A percentile compares a stretch with the other conserved stretches of the same genome.
phyloP scores from a whole-genome alignment of 2,113 vertebrate species.

The Chiloscyllium plagiosum region DNA sequence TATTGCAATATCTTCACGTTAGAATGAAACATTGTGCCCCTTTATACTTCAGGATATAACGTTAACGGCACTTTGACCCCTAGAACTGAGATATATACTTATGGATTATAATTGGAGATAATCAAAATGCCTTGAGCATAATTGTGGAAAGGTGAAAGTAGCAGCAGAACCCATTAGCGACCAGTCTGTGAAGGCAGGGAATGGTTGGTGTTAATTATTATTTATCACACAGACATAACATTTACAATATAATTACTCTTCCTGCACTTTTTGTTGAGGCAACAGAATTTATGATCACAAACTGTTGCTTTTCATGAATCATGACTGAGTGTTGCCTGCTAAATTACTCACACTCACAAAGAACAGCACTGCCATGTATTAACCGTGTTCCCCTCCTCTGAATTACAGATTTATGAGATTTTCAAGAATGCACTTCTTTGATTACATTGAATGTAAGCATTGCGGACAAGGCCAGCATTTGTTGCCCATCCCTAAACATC shows the following conservation, averaged over 20 bases:
- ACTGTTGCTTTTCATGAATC: conserved; percentile 21
- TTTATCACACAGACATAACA: background rate
- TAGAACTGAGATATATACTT: conserved; percentile 1
- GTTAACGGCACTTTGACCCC: background rate
- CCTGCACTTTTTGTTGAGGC: conserved; percentile 18
- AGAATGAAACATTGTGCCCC: background rate
- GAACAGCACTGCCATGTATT: background rate
- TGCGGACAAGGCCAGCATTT: no score
- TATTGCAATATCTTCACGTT: background rate
- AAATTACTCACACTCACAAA: background rate
- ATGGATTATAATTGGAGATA: background rate
- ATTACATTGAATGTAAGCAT: no score
- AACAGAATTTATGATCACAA: background rate
- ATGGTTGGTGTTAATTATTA: conserved; percentile 26
- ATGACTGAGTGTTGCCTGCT: background rate
- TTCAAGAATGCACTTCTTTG: no score
- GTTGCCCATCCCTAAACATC: no score
- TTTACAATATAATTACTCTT: conserved; percentile 8
- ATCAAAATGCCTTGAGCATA: conserved; percentile 21
- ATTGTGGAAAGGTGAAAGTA: conserved; percentile 10
- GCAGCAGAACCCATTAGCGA: conserved; percentile 6
- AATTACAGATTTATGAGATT: background rate
- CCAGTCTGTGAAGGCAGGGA: background rate
- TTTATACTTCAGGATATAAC: background rate
- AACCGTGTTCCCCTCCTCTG: background rate